Percentiles rank a stretch among this genome's conserved stretches.
Conservation (phyloP, 2,113 vertebrate genomes). For the Gracilinanus agilis region DNA sequence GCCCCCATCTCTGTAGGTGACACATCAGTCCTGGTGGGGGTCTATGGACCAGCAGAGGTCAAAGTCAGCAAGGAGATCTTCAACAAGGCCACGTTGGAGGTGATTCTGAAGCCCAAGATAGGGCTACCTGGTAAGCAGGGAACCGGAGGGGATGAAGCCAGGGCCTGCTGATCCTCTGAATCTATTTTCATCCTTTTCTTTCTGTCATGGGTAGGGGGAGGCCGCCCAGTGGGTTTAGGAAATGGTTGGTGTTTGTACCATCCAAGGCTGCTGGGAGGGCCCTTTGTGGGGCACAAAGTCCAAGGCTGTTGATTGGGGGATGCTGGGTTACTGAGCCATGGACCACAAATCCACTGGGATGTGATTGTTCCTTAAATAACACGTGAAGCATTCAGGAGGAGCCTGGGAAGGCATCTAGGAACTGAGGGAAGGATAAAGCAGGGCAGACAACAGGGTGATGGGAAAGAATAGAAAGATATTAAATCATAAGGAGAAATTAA, state of each 20-base stretch:
- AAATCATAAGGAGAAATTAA: too few species aligned
- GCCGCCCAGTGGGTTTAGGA: too few species aligned
- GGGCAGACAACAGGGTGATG: background rate
- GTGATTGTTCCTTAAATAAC: too few species aligned
- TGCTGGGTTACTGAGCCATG: too few species aligned
- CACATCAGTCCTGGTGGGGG: constrained; percentile 90
- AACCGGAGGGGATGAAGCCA: fast-evolving
- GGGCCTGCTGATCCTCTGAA: too few species aligned
- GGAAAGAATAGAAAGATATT: background rate
- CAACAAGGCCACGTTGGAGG: constrained; percentile 93
- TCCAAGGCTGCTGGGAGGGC: too few species aligned
- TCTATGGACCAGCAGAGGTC: constrained; percentile 94
- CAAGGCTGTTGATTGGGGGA: too few species aligned
- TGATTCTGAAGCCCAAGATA: constrained; percentile 92
- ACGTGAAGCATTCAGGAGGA: too few species aligned
- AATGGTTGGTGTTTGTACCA: too few species aligned
- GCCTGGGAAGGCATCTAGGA: background rate
- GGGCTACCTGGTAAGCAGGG: constrained; percentile 89
- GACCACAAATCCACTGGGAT: too few species aligned
- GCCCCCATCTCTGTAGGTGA: constrained; percentile 85
- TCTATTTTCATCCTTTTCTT: background rate
- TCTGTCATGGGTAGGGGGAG: background rate
- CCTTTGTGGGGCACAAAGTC: too few species aligned
- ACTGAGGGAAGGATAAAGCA: too few species aligned
- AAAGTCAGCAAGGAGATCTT: constrained; percentile 94